Evolutionary conservation across 2,888 invertebrate genomes (phyloP), one percentile per base, ranked within the genome.

Genomic region (Leucozona laternaria): DNA sequence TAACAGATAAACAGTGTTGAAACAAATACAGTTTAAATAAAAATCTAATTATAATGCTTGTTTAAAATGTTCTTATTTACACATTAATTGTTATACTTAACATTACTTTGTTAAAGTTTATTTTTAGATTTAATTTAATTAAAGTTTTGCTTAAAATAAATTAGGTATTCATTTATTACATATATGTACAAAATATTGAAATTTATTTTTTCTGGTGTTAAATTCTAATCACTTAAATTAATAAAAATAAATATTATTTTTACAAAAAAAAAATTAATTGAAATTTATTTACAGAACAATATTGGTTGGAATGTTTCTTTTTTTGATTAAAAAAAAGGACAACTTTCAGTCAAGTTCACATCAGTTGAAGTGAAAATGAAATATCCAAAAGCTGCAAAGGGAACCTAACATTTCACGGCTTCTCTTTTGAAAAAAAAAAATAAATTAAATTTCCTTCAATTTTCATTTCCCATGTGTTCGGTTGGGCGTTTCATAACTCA

Each of bases 151-250:
- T 78, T 85, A 85, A 13, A 40, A 25, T 66, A 68, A 80, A 40
- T 48, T 76, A n/a, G n/a, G n/a, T n/a, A 40, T 75, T 66, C 45
- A 43, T 40, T 43, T 76, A 37, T 28, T 20, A 28, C 7, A 28
- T 28, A 2, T 60, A 80, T 80, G 53, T 84, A 84, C 84, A 85
- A 72, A 53, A 80, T 60, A 8, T 85, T 68, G 15, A 68, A 55
- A 64, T 37, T 85, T 70, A 76, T 76, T 79, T 58, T 68, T 79
- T 84, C 4, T 34, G 20, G 13, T 53, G 15, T 64, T 70, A 75
- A 79, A 76, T 72, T 80, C 64, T 76, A 17, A 84, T 71, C 60
- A 64, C 17, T 64, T 71, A 64, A 70, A 76, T 62, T 55, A 57
- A 55, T 50, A 50, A 62, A 62, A 53, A n/a, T 58, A 58, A 66